Percentiles rank a stretch among this genome's conserved stretches.
phyloP scores from a whole-genome alignment of 2,888 invertebrate species.

The Lacanobia wlatinum region DNA sequence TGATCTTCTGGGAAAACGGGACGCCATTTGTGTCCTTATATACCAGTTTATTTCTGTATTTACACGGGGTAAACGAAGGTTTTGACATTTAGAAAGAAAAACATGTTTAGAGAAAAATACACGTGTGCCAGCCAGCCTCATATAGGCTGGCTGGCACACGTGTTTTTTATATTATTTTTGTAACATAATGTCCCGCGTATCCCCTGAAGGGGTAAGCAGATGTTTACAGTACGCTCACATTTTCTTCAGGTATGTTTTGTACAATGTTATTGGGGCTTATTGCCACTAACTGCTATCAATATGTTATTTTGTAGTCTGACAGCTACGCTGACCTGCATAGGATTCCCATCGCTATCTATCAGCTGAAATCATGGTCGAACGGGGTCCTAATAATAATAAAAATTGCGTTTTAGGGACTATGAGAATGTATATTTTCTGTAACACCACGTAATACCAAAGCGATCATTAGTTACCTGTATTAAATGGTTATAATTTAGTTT shows the following conservation, averaged over 20 bases:
- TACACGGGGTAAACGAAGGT: slow-evolving; percentile 10
- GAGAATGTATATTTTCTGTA: neutral
- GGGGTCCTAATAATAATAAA: too few species aligned
- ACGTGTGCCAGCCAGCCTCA: neutral
- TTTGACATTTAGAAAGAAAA: slow-evolving; percentile 33
- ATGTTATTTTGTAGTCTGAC: too few species aligned
- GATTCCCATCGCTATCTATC: too few species aligned
- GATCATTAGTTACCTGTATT: neutral
- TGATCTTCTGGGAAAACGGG: slow-evolving; percentile 18
- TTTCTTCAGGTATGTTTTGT: too few species aligned
- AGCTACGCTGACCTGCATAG: too few species aligned
- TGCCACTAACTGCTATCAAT: too few species aligned
- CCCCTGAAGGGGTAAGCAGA: neutral
- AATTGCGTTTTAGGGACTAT: neutral
- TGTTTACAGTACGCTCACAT: neutral
- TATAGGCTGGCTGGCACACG: too few species aligned
- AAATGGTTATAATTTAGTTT: neutral
- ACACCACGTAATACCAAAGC: neutral
- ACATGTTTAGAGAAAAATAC: neutral
- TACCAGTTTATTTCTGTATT: slow-evolving; percentile 36
- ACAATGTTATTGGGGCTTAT: too few species aligned
- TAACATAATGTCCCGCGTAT: neutral
- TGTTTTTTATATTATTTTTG: neutral
- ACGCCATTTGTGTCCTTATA: slow-evolving; percentile 7
- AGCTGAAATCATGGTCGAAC: too few species aligned